Percentiles rank a stretch among this genome's conserved stretches.
Evolutionary conservation across 1,140 invertebrate genomes (phyloP).

Genomic region (Pteromalus puparum): DNA sequence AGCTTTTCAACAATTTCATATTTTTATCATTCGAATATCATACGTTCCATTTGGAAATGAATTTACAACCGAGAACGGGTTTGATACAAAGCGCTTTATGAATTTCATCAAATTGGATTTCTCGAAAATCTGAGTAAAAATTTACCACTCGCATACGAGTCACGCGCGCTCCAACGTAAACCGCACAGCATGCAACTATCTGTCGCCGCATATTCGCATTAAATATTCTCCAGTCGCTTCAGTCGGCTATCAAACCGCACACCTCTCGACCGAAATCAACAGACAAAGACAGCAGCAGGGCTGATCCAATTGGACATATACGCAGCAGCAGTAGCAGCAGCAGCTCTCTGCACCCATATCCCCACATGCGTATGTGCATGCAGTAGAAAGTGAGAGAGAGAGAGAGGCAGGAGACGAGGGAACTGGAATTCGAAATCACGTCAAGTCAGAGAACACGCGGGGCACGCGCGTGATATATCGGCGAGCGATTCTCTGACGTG

Average conservation of each 20-base stretch:
- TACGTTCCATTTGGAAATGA: too few species aligned
- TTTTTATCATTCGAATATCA: too few species aligned
- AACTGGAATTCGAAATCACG: slow-evolving; percentile 24
- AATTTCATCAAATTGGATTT: too few species aligned
- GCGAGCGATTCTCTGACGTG: slow-evolving; percentile 26
- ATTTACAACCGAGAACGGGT: too few species aligned
- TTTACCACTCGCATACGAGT: too few species aligned
- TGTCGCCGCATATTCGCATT: not conserved
- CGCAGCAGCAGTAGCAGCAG: not conserved
- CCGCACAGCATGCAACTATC: not conserved
- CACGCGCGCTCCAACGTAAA: not conserved
- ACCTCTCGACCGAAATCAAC: not conserved
- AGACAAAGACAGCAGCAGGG: not conserved
- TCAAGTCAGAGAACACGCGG: not conserved
- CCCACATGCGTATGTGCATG: not conserved
- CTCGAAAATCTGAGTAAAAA: too few species aligned
- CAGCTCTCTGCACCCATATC: not conserved
- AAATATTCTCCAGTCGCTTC: not conserved
- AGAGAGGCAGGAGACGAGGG: slow-evolving; percentile 8
- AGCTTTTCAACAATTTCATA: too few species aligned
- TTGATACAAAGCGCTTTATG: too few species aligned
- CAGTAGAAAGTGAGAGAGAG: slow-evolving; percentile 6
- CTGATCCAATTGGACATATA: not conserved
- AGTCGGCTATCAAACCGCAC: not conserved
- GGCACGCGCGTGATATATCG: slow-evolving; percentile 38